Evolutionary conservation across 2,888 invertebrate species (phyloP).

Genomic region (Cantharis flavilabris): DNA sequence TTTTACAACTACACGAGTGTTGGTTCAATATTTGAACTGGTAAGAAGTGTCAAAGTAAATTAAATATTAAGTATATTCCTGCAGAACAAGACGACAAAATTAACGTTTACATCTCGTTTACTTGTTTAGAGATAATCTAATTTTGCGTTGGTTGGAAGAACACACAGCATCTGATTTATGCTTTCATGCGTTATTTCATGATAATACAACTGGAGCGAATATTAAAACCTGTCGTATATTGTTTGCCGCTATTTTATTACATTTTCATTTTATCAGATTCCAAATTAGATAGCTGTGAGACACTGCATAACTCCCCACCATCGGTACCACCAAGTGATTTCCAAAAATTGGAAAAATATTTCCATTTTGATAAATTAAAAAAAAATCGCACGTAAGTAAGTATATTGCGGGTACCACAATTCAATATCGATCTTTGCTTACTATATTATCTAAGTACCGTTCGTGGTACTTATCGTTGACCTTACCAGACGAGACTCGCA

Average conservation of each 20-base stretch:
- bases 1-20: not conserved
- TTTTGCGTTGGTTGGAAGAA: not conserved
- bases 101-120: not conserved
- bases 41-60: not conserved
- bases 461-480: not conserved
- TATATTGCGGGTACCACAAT: not conserved
- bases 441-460: not conserved
- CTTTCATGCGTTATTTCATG: not conserved
- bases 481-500: not conserved
- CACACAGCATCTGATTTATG: not conserved
- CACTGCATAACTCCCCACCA: no score
- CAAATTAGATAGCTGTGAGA: no score
- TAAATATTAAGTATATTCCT: not conserved
- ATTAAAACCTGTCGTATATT: not conserved
- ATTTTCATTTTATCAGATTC: not conserved
- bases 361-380: no score
- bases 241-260: not conserved
- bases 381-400: no score
- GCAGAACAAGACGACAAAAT: not conserved
- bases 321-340: no score
- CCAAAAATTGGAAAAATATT: no score
- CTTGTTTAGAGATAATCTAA: not conserved
- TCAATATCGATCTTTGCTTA: not conserved
- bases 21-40: not conserved
- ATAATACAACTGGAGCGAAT: not conserved